Evolutionary conservation across 1,140 invertebrate species (phyloP), one percentile per base, ranked within the genome.

Genomic region (Trichonephila clavata): DNA sequence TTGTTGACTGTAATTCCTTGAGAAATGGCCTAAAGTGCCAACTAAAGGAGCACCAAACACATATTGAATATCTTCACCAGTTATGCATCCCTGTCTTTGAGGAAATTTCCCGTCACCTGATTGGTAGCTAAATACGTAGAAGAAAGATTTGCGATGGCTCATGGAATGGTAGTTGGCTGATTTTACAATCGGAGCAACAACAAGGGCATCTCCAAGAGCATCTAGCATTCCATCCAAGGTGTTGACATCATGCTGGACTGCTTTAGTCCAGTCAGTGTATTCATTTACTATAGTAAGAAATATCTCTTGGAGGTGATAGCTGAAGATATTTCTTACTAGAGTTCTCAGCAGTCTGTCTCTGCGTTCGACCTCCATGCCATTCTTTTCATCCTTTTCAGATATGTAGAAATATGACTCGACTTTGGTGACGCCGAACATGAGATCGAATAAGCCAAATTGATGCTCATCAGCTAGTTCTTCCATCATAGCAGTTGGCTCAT

Each of bases 251-350:
- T 99, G 98, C 95, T 98, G 98, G 10, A 98, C 97, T 7, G 98
- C 98, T 94, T 98, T 97, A 95, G 99, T 98, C 99, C 98, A 99
- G 95, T 99, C 98, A 3, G 98, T 99, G 96, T 99, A 99, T 95
- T 99, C 98, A 96, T 99, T 99, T 94, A 99, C 97, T 59, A 99
- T 97, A 71, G 99, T 99, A 95, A 99, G 98, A 96, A 99, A 99
- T 95, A 99, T 99, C 96, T 99, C 99, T 95, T 98, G 99, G 94
- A 99, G 97, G 96, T 99, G 99, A 96, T 98, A 94, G n/a, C n/a
- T 94, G 71, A 91, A 94, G 65, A 94, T 86, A 95, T 98, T 98
- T 43, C 98, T 98, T 80, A 97, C 96, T 95, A 99, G 98, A n/a
- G 98, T 99, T 94, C 98, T 97, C 94, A 99, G 97, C 95, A 99